Base-by-base conservation (phyloP, 2,797 vertebrate genomes). In the Alca torda region DNA sequence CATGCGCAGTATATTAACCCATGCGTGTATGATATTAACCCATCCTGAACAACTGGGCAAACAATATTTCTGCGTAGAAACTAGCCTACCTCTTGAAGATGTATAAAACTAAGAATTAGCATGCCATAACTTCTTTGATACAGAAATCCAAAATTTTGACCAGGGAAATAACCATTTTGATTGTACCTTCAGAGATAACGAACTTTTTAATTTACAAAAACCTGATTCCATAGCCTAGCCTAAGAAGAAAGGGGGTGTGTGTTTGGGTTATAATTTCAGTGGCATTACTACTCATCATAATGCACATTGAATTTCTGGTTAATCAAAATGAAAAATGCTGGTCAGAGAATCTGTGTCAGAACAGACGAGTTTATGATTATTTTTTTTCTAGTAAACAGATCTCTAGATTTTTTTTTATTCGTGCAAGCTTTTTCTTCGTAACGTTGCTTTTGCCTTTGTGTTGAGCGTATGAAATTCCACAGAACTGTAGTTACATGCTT, bases 1-100 rank as follows among this genome's bases (percentile, higher is more conserved):
- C 6, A 3, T 2, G 0, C 2, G 2, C 16, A 80, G 6, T 57
- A 10, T 51, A 30, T 46, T 60, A 67, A n/a, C 31, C 12, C 2
- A 9, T 61, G 10, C 56, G 57, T 53, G 41, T 33, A 43, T 60
- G 13, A 45, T 60, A 35, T 39, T 61, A 63, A 68, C 17, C 26
- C 12, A 13, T 65, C 28, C 46, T 65, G 31, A 65, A 60, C 21
- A 80, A 64, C 59, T 74, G 15, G 26, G 16, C 23, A n/a, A 46
- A 46, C 16, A 60, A 2, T 64, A 16, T 67, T 70, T 59, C 46
- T 81, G 18, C 6, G 23, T 13, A 50, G 21, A 54, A 56, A 50
- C 20, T 31, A 54, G 14, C 46, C 33, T 69, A 30, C 8, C 17
- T 60, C 16, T 76, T 67, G 43, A 53, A 59, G 35, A n/a, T 54